Evolutionary conservation across 2,888 invertebrate genomes (phyloP), one percentile per base, ranked within the genome.

Genomic region (Aleiodes leptofemur): DNA sequence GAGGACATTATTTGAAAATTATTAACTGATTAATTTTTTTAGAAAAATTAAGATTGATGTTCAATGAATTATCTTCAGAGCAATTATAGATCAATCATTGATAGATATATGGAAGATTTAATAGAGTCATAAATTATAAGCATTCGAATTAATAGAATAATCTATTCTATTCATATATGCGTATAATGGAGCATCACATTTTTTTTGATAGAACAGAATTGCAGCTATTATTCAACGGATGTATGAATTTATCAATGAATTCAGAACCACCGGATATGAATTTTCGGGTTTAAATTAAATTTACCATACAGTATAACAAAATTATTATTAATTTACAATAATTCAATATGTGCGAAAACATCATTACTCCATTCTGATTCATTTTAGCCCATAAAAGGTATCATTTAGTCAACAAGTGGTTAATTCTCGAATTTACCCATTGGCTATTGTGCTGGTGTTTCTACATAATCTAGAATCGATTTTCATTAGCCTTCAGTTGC

Each of bases 401-500:
- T 61, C 61, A 61, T 61, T 61, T 38, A 61, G 61, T 61, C 61
- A 61, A 61, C 61, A 61, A 61, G 61, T 61, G 61, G 61, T 61
- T 61, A 61, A 61, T 61, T 61, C 31, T n/a, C 61, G 43, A 59
- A 61, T 61, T 61, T 61, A 61, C 61, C 61, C 61, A 61, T 61
- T 61, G 61, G 61, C 61, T 61, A 61, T 43, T 61, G 61, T 61
- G 43, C 16, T 13, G 61, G n/a, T 38, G 61, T 61, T 38, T 61
- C 38, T 61, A 61, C 61, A 61, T 16, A 61, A 34, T 61, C 7
- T 3, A 38, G 31, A 61, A 61, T 61, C 61, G 61, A 61, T 61
- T 61, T 61, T 61, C 38, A 61, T 61, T 61, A 16, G 61, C 43
- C 61, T 61, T 38, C 34, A 38, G 61, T 38, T 14, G 31, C 14